Percentiles rank a stretch among this genome's conserved stretches.
Evolutionary conservation across 1,140 invertebrate species (phyloP).

Genomic region (Halictus rubicundus): DNA sequence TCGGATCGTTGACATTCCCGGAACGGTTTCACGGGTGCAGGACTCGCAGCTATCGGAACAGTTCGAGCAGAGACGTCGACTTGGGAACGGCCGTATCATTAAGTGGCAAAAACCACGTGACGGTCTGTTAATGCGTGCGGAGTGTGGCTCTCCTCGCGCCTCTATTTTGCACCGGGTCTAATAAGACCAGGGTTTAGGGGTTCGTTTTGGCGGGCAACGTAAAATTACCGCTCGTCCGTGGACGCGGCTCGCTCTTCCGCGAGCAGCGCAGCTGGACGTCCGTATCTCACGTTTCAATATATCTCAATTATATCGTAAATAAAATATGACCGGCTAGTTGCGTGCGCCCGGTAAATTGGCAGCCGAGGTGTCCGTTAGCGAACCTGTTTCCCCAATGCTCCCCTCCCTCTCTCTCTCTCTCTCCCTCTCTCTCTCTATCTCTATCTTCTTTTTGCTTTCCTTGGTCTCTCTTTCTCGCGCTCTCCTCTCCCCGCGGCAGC

Average conservation of each 20-base stretch:
- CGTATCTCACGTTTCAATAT: conserved; percentile 75
- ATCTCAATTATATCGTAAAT: conserved; percentile 79
- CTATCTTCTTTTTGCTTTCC: too few species aligned
- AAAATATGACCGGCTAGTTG: conserved; percentile 75
- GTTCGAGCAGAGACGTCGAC: background rate
- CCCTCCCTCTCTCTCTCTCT: conserved; percentile 13
- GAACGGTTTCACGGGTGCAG: too few species aligned
- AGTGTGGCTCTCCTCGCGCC: conserved; percentile 2
- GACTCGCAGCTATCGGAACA: background rate
- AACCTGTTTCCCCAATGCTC: conserved; percentile 64
- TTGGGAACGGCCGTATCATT: conserved; percentile 1
- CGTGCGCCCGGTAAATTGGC: conserved; percentile 73
- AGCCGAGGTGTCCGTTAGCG: conserved; percentile 70
- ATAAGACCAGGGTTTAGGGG: conserved; percentile 56
- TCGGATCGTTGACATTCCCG: too few species aligned
- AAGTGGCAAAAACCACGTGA: conserved; percentile 4
- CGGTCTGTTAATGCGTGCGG: background rate
- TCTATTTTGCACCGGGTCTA: conserved; percentile 36
- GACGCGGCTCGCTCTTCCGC: conserved; percentile 51
- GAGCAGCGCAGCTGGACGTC: conserved; percentile 69
- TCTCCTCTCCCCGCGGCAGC: too few species aligned
- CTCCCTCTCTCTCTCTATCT: too few species aligned
- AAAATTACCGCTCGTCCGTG: conserved; percentile 59
- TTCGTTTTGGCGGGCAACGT: conserved; percentile 62
- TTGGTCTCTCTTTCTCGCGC: too few species aligned